A percentile compares a stretch with the other conserved stretches of the same genome.
These are phyloP conservation scores for Neotoma lepida DNA, from an alignment of 2,113 vertebrate species.

Conservation along the genomic window DNA sequence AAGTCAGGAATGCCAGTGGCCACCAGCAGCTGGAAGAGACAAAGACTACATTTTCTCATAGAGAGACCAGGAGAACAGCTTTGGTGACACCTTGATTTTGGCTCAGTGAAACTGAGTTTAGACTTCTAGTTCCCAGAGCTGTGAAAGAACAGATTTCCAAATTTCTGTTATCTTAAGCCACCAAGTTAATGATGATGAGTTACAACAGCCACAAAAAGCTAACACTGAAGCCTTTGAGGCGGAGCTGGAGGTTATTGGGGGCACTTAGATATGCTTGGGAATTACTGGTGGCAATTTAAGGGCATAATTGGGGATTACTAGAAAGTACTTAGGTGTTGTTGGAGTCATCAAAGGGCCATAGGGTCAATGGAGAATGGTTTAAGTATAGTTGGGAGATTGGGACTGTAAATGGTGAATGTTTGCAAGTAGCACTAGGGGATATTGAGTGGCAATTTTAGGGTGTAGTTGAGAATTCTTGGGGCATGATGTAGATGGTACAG, in stretches of 20 bases:
- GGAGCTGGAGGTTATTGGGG: background rate
- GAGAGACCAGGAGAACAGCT: background rate
- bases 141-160: background rate
- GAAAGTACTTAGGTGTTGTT: background rate
- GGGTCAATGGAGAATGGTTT: background rate
- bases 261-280: background rate
- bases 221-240: background rate
- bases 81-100: background rate
- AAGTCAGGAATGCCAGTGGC: background rate
- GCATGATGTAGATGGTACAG: background rate
- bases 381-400: background rate
- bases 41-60: background rate
- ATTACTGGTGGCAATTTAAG: background rate
- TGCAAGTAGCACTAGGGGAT: background rate
- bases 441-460: background rate
- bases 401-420: background rate
- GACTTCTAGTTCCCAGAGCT: background rate
- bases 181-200: background rate
- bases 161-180: background rate
- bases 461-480: background rate
- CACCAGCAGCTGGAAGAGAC: background rate
- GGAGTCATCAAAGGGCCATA: background rate
- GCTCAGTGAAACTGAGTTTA: background rate
- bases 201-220: background rate
- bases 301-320: too few species aligned